Base-by-base conservation (phyloP, 2,888 invertebrate genomes). In the Torymus aiolomorphi region DNA sequence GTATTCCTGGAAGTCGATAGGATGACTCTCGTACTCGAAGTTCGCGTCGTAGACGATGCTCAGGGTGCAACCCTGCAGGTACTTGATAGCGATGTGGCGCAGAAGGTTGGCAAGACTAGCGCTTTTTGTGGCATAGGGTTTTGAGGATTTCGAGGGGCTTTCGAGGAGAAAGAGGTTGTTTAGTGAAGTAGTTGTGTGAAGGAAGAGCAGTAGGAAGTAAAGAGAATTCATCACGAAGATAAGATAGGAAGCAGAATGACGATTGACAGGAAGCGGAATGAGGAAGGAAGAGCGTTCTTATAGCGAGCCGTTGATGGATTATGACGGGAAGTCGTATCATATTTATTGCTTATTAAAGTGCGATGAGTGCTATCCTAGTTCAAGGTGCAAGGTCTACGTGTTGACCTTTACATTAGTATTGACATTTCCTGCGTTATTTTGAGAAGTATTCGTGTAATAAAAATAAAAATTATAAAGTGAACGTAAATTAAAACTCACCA, bases 291-390 rank as follows among this genome's bases (percentile, higher is more conserved):
- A 5, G 8, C 42, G 42, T 42, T 42, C 8, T 42, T 42, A 42
- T 42, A 13, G n/a, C 14, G 18, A n/a, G 5, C 49, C 13, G 18
- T 18, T 49, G 54, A 5, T 16, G 51, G 42, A 12, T 52, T 11
- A 16, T 14, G 56, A 12, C 16, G 12, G 54, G 11, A 10, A 5
- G 13, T 42, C 54, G 14, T 80, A 69, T 76, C 76, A 80, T 80
- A 80, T 80, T 80, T 76, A 80, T 80, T 69, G 76, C 31, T 70
- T 70, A 80, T 80, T 16, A 73, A 80, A 73, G n/a, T 24, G 10
- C 20, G 62, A 70, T 59, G 20, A 4, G 1, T 76, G 11, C 12
- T 54, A 76, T 65, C 49, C 63, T 65, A 69, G 54, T 51, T 67
- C 12, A 42, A 42, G 42, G 42, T 42, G 8, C 42, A 42, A 42